Base-by-base conservation (phyloP, 2,888 invertebrate genomes). In the Atherix ibis region DNA sequence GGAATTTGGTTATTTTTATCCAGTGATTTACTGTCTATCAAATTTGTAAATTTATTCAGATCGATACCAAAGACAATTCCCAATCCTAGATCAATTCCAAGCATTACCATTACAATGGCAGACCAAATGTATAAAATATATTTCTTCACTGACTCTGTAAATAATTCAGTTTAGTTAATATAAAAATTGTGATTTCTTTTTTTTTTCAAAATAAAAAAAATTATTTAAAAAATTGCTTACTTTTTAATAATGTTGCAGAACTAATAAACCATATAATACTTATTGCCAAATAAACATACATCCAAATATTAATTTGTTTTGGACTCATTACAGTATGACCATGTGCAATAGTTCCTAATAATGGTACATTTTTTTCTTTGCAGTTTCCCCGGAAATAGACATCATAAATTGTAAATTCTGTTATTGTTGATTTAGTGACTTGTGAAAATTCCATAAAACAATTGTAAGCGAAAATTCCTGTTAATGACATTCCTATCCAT, bases 31-130 rank as follows among this genome's bases (percentile, higher is more conserved):
- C n/a, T n/a, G n/a, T n/a, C n/a, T n/a, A n/a, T n/a, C n/a, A n/a
- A n/a, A n/a, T n/a, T n/a, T n/a, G n/a, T n/a, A n/a, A n/a, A n/a
- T n/a, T 46, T 40, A 17, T 45, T 43, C 35, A 48, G 60, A 32
- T 62, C 62, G 4, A 62, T 35, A 19, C 54, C 56, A 33, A 62
- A 62, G 14, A 62, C 53, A 25, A 61, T 45, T 4, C 57, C 59
- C 3, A 55, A 37, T 0, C 44, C 46, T 16, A 62, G 39, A 42
- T 62, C 62, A 51, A 62, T 50, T 18, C 44, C 40, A 32, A 50
- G 51, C 17, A 60, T 49, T 26, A 41, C 40, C 8, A 50, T 37
- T 24, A 52, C 45, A 6, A 56, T 41, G 32, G 48, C 43, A 2
- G 51, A 48, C 62, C 62, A 62, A 27, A 47, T 41, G 33, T 47